Evolutionary conservation across 2,797 vertebrate genomes (phyloP).

Genomic region (Clarias laeviceps): DNA sequence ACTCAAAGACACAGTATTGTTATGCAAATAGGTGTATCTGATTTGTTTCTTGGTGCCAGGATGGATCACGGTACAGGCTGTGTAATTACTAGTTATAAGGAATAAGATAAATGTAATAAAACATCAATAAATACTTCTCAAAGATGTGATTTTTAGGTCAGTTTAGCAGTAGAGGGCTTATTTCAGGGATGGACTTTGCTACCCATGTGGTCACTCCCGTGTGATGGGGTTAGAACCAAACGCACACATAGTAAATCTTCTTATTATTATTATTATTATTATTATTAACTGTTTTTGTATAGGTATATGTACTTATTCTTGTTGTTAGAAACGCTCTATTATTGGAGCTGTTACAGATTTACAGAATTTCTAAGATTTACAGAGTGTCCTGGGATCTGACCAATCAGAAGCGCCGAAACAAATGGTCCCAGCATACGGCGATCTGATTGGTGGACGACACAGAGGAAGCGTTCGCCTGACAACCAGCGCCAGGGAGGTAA

Average conservation of each 20-base stretch:
- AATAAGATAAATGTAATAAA: neutral
- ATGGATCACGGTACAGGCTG: neutral
- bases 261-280: no score
- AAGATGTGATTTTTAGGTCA: neutral
- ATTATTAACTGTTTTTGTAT: neutral
- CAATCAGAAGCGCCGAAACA: neutral
- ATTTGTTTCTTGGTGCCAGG: neutral
- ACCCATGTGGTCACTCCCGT: neutral
- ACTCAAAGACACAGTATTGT: no score
- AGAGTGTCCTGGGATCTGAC: neutral
- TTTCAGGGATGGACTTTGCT: neutral
- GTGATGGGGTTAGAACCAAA: neutral
- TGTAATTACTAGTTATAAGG: neutral
- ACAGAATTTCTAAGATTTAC: neutral
- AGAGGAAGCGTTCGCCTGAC: conserved; percentile 61
- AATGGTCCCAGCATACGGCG: neutral
- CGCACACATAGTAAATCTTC: neutral
- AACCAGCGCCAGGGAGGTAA: conserved; percentile 59
- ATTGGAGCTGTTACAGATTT: neutral
- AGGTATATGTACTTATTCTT: neutral
- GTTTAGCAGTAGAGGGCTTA: neutral
- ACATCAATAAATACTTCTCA: neutral
- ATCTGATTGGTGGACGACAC: conserved; percentile 55
- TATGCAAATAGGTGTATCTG: no score
- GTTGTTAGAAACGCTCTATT: neutral